Base-by-base conservation (phyloP, 2,797 vertebrate genomes). In the Enteromius radiatus region DNA sequence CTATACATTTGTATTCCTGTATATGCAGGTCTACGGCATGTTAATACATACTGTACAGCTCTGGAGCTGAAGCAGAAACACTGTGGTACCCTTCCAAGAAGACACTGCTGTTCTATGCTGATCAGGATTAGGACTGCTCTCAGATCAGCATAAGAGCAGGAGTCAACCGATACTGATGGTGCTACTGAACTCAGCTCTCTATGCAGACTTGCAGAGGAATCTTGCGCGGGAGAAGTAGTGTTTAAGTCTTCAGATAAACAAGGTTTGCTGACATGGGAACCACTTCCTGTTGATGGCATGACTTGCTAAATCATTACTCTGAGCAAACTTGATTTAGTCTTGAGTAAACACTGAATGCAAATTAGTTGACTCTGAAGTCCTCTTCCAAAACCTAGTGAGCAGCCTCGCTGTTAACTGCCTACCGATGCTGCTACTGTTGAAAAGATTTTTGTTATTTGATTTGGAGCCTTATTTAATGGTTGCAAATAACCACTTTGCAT, bases 171-270 rank as follows among this genome's bases (percentile, higher is more conserved):
- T 54, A 41, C 26, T 75, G 71, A 82, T n/a, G 19, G 6, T 4
- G 41, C 17, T 47, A 61, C 11, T 73, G 5, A 71, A 45, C 54
- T 73, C 38, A 73, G 70, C 80, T 54, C 36, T 67, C 36, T 82
- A 76, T 54, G 71, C 33, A 76, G 45, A 41, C 61, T 76, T 75
- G 80, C 80, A 82, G 71, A 82, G 45, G 80, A 52, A 65, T 71
- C 49, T 59, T 61, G 6, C 6, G 38, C 23, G 45, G 52, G 69
- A 9, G 11, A 11, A 5, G 19, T 28, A 71, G 68, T 71, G 52
- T 61, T 70, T 17, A 45, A 59, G 9, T 31, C n/a, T 7, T 45
- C 11, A 8, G 1, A 59, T 19, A 31, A 59, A 69, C 17, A 41
- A 69, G 10, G 49, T 69, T 45, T 70, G 67, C 36, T 14, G 1